Base-by-base conservation (phyloP, 2,888 invertebrate species). In the Trichogramma dendrolimi region DNA sequence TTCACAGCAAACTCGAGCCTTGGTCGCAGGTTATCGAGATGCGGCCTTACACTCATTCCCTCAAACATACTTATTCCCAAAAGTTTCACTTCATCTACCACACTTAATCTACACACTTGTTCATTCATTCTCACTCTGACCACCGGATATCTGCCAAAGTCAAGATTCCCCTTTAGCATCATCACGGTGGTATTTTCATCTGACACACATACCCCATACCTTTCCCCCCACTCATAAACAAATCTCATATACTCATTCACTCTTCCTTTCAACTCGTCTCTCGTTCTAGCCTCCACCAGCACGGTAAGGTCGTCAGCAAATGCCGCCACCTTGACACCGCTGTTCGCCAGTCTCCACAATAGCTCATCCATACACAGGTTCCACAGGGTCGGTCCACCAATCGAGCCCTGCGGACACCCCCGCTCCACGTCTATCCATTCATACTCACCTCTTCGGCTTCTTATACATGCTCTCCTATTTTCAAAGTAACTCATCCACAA, bases 301-400 rank as follows among this genome's bases (percentile, higher is more conserved):
- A 65, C 8, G 5, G 59, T 8, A 8, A 62, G 8, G 44, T 62
- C 62, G 40, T 65, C 62, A 7, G 60, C 60, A 47, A 42, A 62
- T 7, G 56, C 58, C 1, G 49, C 43, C 4, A 46, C 57, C 44
- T 58, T 40, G 40, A 51, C 10, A 8, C 39, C 52, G n/a, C 42
- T 46, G 1, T 27, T 14, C 14, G 14, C 14, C 27, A 27, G 27
- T 1, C 2, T 27, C 27, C 27, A 27, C 3, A 27, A 27, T 3
- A 27, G 27, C 3, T 27, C 27, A 27, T 27, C 27, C 27, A 27
- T 27, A 27, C 27, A 27, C 27, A 27, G 27, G 3, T 27, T 27
- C 27, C 27, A 27, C 27, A 27, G 27, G 27, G 27, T 27, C 3
- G 27, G 27, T 27, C 27, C 27, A 27, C 27, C 27, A 27, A 27